phyloP scores from a whole-genome alignment of 2,797 vertebrate genomes.

The Chelonia mydas region DNA sequence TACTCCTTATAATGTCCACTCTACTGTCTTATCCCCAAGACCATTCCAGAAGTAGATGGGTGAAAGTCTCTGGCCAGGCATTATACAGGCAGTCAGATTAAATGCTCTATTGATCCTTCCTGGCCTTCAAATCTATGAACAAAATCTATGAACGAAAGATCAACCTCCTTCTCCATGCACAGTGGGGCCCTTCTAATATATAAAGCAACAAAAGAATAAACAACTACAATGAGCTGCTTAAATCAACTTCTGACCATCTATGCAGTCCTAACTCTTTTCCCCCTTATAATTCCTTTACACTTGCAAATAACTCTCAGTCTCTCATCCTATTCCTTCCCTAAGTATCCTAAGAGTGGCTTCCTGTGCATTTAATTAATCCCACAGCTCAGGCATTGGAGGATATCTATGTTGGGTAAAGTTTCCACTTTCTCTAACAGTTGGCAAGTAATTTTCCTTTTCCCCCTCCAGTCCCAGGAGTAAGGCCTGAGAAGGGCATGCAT shows the following conservation, averaged over 20 bases:
- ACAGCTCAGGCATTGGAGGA: not conserved
- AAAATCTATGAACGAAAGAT: not conserved
- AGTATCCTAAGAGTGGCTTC: not conserved
- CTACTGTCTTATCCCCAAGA: not conserved
- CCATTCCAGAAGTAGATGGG: not conserved
- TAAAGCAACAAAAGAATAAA: not conserved
- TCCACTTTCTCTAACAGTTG: not conserved
- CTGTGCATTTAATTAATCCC: not conserved
- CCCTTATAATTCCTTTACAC: not conserved
- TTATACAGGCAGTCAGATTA: not conserved
- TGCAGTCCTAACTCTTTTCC: not conserved
- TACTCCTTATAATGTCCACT: not conserved
- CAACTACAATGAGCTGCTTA: not conserved
- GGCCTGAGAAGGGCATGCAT: not conserved
- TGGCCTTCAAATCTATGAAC: not conserved
- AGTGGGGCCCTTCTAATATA: not conserved
- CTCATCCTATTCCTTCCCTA: not conserved
- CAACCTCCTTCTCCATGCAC: not conserved
- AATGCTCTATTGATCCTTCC: not conserved
- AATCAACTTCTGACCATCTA: not conserved
- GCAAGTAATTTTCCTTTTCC: not conserved
- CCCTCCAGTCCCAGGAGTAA: not conserved
- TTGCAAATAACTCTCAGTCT: not conserved
- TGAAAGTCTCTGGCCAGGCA: not conserved
- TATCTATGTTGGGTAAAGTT: not conserved